Evolutionary conservation across 2,113 vertebrate species (phyloP), one percentile per base, ranked within the genome.

Genomic region (Ptilorrhoa leucosticta): DNA sequence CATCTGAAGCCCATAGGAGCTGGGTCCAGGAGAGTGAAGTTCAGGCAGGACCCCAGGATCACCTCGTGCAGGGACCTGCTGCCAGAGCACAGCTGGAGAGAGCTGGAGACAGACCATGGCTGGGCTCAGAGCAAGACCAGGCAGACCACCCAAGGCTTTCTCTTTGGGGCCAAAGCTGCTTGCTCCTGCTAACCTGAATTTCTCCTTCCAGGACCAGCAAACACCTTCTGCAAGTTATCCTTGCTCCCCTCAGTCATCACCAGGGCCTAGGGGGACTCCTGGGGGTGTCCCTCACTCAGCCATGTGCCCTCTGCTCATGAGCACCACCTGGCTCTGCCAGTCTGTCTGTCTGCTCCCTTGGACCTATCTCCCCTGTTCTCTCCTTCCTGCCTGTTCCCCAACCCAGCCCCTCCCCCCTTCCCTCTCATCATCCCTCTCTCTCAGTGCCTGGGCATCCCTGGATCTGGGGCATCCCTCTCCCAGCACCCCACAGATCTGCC

Each of bases 251-350:
- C 61, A n/a, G 5, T 30, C 50, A 63, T 35, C 61, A 33, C 5
- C 0, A 0, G 26, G 18, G 7, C 37, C 18, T 40, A 24, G 13
- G 2, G 26, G 13, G 8, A 44, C 51, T 58, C 40, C 44, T 39
- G 27, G 23, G 11, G 12, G 27, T 77, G 37, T 28, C 21, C 12
- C 54, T 69, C 71, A 30, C 53, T 2, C 42, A 73, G n/a, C 16
- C 2, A 0, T 24, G 6, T 69, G 58, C 30, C 37, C 42, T 69
- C 3, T 0, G 23, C 18, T 57, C 2, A 0, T 27, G 11, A 69
- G 13, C 0, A 4, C 21, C 4, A 2, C 11, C 22, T 7, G 17
- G 45, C 54, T 70, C 56, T 87, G 51, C 11, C 54, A 77, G 16
- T 53, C 28, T 60, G 40, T 77, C 77, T 6, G 3, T n/a, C n/a